Base-by-base conservation (phyloP, 2,113 vertebrate species). In the Piprites chloris region DNA sequence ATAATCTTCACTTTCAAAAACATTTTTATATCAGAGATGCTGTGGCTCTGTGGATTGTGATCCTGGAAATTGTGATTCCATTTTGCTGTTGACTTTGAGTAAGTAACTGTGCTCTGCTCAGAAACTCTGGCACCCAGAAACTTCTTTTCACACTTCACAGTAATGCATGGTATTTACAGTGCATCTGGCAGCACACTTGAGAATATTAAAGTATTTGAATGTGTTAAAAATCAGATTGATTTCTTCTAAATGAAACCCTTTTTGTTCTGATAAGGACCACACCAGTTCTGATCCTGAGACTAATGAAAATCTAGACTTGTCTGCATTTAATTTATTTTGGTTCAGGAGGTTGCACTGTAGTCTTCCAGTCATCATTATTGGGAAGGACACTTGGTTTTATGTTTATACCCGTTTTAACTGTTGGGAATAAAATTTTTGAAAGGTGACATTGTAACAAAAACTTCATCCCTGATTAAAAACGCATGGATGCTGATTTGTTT, bases 31-130 rank as follows among this genome's bases (percentile, higher is more conserved):
- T 68, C 6, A 2, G 65, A 71, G 17, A n/a, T 84, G 33, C 42
- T 5, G 12, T 0, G 0, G 23, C 56, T 63, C 6, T 53, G 32
- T 46, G 75, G 14, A 50, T 24, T 32, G 32, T 2, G n/a, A 14
- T 74, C 41, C 72, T 58, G 89, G 80, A 74, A 71, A 58, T 12
- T 33, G 50, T 53, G 55, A n/a, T 84, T 89, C 55, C 73, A 69
- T 13, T 71, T 90, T 84, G 63, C 46, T 78, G 0, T 53, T 86
- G 53, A 22, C 61, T 86, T 89, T 5, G 42, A 58, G 28, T 50
- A 28, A 26, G 16, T 53, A 50, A 16, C 20, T 44, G 19, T 6
- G 1, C 3, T 11, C 32, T 42, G 47, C 44, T 53, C 39, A 33
- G 55, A 74, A 73, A 42, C 20, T 52, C 14, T 27, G 23, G 8